These are phyloP conservation scores for Nylanderia fulva DNA, from an alignment of 1,140 invertebrate genomes.

Conservation along the genomic window DNA sequence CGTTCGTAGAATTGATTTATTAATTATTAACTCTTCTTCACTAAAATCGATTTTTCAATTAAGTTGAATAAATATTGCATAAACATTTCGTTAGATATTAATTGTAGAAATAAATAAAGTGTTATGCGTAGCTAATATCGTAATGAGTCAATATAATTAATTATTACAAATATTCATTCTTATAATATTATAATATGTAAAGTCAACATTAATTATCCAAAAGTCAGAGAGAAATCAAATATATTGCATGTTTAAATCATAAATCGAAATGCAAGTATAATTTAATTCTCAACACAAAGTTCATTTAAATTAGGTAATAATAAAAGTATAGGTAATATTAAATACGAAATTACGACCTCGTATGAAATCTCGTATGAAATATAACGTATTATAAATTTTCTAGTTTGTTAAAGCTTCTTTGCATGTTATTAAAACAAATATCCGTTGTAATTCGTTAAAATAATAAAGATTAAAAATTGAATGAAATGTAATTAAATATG, in stretches of 20 bases:
- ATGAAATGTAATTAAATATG: no score
- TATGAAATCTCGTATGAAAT: background rate
- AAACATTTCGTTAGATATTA: background rate
- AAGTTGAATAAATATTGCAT: background rate
- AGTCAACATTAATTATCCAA: background rate
- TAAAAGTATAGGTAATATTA: background rate
- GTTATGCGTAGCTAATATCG: background rate
- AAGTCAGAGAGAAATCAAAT: background rate
- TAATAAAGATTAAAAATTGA: background rate
- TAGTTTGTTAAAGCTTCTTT: background rate
- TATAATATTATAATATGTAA: background rate
- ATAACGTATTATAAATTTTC: background rate
- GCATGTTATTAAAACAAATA: background rate
- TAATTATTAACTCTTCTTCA: slow-evolving; percentile 16
- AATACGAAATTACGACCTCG: background rate
- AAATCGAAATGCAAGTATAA: background rate
- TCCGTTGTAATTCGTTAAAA: background rate
- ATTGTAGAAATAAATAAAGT: background rate
- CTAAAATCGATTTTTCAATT: background rate
- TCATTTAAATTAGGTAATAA: background rate
- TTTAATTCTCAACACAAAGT: background rate
- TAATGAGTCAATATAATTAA: background rate
- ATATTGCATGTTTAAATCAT: background rate
- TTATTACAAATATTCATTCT: background rate
- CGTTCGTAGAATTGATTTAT: slow-evolving; percentile 43